phyloP scores from a whole-genome alignment of 2,888 invertebrate genomes.

The Tetragnatha montana region DNA sequence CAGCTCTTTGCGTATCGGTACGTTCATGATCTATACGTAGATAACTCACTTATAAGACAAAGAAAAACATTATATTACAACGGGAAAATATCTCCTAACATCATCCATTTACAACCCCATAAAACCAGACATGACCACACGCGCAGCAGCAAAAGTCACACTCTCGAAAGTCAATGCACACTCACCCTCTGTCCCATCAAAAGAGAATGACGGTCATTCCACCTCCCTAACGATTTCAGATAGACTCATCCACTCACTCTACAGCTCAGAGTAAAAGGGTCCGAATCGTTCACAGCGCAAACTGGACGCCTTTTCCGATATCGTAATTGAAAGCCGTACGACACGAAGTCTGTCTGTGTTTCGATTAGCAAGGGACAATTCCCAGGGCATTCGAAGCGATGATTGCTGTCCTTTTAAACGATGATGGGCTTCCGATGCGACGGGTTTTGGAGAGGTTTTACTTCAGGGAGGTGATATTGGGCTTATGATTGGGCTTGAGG shows the following conservation, averaged over 20 bases:
- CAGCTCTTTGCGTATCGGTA: too few species aligned
- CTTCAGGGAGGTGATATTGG: not conserved
- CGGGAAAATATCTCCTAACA: not conserved
- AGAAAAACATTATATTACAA: not conserved
- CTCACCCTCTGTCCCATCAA: not conserved
- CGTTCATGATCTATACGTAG: too few species aligned
- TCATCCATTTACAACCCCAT: not conserved
- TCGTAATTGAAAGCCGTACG: conserved; percentile 13
- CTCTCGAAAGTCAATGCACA: not conserved
- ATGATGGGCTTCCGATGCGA: conserved; percentile 8
- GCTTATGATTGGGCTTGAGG: too few species aligned
- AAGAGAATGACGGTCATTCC: not conserved
- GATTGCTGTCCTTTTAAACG: conserved; percentile 2
- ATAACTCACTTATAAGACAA: not conserved
- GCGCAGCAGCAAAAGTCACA: not conserved
- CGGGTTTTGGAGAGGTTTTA: not conserved
- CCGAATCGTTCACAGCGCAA: not conserved
- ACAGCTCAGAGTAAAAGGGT: not conserved
- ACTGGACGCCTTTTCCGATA: conserved; percentile 13
- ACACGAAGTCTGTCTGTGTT: not conserved
- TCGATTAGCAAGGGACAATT: not conserved
- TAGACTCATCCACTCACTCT: not conserved
- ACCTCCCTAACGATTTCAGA: not conserved
- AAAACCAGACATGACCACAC: not conserved
- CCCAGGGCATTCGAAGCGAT: not conserved